Percentiles rank a stretch among this genome's conserved stretches.
Conservation (phyloP, 2,888 invertebrate genomes). For the Scaptomyza flava region DNA sequence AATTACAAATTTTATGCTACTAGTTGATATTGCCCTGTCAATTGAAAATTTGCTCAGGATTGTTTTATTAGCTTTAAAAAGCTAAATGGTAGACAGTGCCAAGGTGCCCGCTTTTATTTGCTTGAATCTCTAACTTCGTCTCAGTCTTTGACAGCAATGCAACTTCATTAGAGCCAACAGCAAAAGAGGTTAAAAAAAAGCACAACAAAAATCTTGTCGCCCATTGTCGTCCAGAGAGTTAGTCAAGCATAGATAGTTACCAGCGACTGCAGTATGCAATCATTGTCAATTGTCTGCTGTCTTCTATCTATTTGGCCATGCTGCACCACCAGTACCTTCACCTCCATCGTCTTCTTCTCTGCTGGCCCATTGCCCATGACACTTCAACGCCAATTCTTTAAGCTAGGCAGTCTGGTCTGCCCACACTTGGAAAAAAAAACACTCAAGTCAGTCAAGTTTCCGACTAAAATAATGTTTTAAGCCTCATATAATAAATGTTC, state of each 20-base stretch:
- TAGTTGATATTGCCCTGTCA: background rate
- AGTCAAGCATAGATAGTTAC: constrained; percentile 54
- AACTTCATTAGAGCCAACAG: constrained; percentile 70
- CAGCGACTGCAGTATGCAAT: constrained; percentile 33
- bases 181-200: constrained; percentile 22
- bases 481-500: too few species aligned
- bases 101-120: constrained; percentile 39
- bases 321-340: constrained; percentile 16
- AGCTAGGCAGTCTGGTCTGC: constrained; percentile 44
- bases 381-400: constrained; percentile 48
- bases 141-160: constrained; percentile 34
- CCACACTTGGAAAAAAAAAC: background rate
- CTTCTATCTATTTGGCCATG: constrained; percentile 33
- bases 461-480: too few species aligned
- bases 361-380: constrained; percentile 60
- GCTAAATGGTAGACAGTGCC: constrained; percentile 12
- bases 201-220: constrained; percentile 36
- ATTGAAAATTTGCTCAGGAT: background rate
- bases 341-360: constrained; percentile 7
- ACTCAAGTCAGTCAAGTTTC: too few species aligned
- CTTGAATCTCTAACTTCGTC: constrained; percentile 13
- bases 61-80: background rate
- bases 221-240: constrained; percentile 53
- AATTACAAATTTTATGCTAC: background rate
- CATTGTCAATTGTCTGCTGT: constrained; percentile 28